Conservation (phyloP, 2,888 invertebrate species). For the Phyllotreta striolata region DNA sequence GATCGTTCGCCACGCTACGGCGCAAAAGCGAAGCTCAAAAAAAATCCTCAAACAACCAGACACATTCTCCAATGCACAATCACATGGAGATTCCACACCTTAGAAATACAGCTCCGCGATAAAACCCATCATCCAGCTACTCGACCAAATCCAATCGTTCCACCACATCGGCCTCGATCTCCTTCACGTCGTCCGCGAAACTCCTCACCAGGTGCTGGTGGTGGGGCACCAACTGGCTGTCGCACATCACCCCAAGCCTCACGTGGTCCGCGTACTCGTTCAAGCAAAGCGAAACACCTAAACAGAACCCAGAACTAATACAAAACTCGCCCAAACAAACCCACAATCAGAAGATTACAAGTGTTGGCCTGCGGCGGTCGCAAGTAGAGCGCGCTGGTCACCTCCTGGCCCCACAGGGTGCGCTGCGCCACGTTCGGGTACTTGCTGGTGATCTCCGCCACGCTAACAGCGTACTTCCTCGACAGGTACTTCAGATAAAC, state of each 20-base stretch:
- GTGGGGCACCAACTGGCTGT: conserved; percentile 72
- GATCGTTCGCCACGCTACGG: no score
- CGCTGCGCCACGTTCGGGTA: conserved; percentile 61
- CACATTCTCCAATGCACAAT: no score
- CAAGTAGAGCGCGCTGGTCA: conserved; percentile 74
- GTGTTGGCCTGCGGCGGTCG: conserved; percentile 80
- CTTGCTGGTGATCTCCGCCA: conserved; percentile 67
- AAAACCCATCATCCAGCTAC: no score
- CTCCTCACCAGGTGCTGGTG: conserved; percentile 66
- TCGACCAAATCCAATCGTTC: neutral
- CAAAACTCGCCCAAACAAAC: conserved; percentile 64
- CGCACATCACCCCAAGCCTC: conserved; percentile 75
- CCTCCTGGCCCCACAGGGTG: conserved; percentile 72
- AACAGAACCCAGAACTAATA: conserved; percentile 45
- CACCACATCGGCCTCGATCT: conserved; percentile 48
- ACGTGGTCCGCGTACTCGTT: conserved; percentile 73
- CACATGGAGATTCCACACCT: no score
- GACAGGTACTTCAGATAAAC: conserved; percentile 71
- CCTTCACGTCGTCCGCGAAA: conserved; percentile 56
- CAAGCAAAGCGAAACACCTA: conserved; percentile 77
- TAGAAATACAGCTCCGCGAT: no score
- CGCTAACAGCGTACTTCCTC: conserved; percentile 71
- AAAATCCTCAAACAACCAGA: no score
- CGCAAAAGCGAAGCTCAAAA: no score
- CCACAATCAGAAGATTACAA: conserved; percentile 61